phyloP scores from a whole-genome alignment of 2,888 invertebrate species.

The Synanthedon andrenaeformis region DNA sequence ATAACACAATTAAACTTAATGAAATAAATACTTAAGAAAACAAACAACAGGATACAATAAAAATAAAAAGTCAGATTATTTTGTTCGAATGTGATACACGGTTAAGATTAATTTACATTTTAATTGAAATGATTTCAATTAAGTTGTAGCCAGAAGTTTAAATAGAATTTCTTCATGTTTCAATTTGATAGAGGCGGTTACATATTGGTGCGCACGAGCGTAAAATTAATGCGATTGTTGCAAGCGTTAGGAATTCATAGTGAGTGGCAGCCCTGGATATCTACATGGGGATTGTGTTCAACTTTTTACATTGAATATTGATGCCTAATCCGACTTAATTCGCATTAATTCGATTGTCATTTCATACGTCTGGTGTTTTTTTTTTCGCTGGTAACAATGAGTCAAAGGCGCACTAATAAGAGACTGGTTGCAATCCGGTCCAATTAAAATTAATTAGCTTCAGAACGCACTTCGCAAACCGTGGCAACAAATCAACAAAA shows the following conservation, averaged over 20 bases:
- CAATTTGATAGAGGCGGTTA: slow-evolving; percentile 33
- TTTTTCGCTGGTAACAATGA: background rate
- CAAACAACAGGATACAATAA: too few species aligned
- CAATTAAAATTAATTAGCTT: slow-evolving; percentile 68
- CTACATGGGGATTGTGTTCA: slow-evolving; percentile 28
- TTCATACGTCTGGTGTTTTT: background rate
- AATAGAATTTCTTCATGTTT: slow-evolving; percentile 24
- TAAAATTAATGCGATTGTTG: slow-evolving; percentile 59
- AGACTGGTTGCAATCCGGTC: slow-evolving; percentile 28
- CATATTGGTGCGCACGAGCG: slow-evolving; percentile 53
- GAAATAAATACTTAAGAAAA: too few species aligned
- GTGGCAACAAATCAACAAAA: slow-evolving; percentile 60
- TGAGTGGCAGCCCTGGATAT: slow-evolving; percentile 32
- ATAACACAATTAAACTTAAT: too few species aligned
- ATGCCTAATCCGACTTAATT: slow-evolving; percentile 6
- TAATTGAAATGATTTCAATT: background rate
- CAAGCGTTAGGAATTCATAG: slow-evolving; percentile 35
- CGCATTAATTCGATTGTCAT: slow-evolving; percentile 3
- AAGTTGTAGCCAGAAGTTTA: background rate
- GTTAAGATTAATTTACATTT: background rate
- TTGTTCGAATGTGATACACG: too few species aligned
- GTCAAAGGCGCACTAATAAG: slow-evolving; percentile 11
- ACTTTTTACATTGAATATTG: slow-evolving; percentile 5
- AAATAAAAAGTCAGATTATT: too few species aligned
- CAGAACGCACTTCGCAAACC: slow-evolving; percentile 53